Evolutionary conservation across 2,113 vertebrate genomes (phyloP), one percentile per base, ranked within the genome.

Genomic region (Tachysurus vachellii): DNA sequence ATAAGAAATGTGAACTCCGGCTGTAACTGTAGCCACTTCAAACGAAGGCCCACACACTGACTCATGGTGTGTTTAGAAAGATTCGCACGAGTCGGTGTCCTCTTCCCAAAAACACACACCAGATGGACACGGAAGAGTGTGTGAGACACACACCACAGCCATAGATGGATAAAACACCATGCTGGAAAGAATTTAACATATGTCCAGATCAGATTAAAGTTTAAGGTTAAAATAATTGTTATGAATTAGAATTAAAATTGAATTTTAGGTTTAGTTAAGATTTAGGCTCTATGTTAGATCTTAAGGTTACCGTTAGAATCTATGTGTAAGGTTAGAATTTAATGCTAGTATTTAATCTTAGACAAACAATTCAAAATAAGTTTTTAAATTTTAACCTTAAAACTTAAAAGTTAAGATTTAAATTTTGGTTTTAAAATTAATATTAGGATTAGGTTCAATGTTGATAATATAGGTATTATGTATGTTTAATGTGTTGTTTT

Each of bases 61-160:
- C 75, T 42, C 85, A 86, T n/a, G 21, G 28, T 44, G 62, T 68
- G 85, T 86, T 86, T 86, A 80, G 75, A 86, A 66, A 80, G 76
- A 80, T 86, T 80, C 50, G 61, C 85, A 86, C 28, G 75, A 79
- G 62, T 57, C 47, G 59, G 59, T 66, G 73, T 68, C 61, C 61
- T 56, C 61, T 86, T 68, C 59, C 59, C 61, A 80, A 80, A 86
- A 86, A 80, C 59, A 50, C 75, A 80, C 85, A 68, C 59, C 81
- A 83, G 81, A 83, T 83, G 81, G 62, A 83, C 73, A 85, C 42
- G 6, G 26, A 3, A 61, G 71, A 53, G 62, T 83, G 44, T 83
- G 61, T 68, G 83, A 85, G 70, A 84, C 76, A 56, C 53, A 56
- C 28, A 57, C 47, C 23, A 47, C 13, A n/a, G 14, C 59, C 56